Evolutionary conservation across 2,888 invertebrate species (phyloP), one percentile per base, ranked within the genome.

Genomic region (Capitulum mitella): DNA sequence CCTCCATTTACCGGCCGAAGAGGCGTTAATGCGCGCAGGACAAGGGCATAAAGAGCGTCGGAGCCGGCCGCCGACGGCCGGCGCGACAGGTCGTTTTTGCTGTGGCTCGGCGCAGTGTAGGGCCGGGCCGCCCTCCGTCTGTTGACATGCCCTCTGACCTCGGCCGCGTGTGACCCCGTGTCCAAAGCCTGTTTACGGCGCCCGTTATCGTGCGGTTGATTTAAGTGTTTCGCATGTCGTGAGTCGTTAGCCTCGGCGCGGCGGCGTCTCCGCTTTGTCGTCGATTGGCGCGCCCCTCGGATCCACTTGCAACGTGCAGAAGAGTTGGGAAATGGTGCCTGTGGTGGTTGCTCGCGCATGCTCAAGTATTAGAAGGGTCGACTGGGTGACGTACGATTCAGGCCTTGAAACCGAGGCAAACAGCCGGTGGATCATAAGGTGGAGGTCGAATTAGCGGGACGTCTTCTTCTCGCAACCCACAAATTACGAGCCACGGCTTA

Each of bases 101-200:
- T 2, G 40, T 26, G 26, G 40, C 26, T 26, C 8, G 70, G 40
- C 26, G 14, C 37, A 14, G 3, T 22, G 37, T 34, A 5, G 10
- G 40, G 40, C 22, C 37, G 40, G 37, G 37, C 26, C 37, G 37
- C 70, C 37, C 10, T 22, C 26, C 37, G 70, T 37, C 8, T 70
- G 70, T 70, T 70, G 70, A 70, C 70, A 70, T 70, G 70, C 34
- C 70, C 70, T 40, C 26, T 70, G 70, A 70, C 70, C 40, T 37
- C 22, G 37, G 5, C 26, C 10, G 14, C 26, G 22, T 16, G 70
- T 22, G 70, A 70, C 70, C 37, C 70, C 70, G 70, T 37, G 70
- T 37, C 70, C 26, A 8, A 40, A 26, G 22, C 3, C 37, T 40
- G 40, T 40, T 40, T 70, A 40, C 70, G 37, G 5, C 8, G 22